These are phyloP conservation scores for Scaptomyza reducta DNA, from an alignment of 2,888 invertebrate genomes.

Conservation along the genomic window DNA sequence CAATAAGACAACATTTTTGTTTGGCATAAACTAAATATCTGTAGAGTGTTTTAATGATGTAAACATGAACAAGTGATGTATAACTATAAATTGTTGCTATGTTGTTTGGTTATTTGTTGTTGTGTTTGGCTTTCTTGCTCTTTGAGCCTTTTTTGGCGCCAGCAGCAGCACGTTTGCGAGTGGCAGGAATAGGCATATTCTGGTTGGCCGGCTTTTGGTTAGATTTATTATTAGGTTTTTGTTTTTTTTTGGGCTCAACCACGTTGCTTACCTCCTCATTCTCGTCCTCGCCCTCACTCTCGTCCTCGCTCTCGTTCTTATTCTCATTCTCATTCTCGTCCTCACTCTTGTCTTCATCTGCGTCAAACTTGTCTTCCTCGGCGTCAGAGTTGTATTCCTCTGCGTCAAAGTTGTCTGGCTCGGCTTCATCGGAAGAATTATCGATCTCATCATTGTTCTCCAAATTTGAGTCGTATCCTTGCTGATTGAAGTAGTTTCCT, in stretches of 20 bases:
- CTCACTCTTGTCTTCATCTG: too few relatives aligned
- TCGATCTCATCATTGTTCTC: neutral
- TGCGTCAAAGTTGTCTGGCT: neutral
- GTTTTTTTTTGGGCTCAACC: neutral
- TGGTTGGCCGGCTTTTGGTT: neutral
- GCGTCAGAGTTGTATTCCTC: too few relatives aligned
- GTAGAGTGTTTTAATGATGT: too few relatives aligned
- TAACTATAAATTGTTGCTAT: neutral
- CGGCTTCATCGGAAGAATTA: neutral
- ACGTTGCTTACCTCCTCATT: constrained; percentile 11
- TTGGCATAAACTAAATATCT: neutral
- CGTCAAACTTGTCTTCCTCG: too few relatives aligned
- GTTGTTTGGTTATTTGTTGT: neutral
- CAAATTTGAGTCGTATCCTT: neutral
- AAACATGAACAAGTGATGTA: too few relatives aligned
- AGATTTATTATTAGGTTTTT: neutral
- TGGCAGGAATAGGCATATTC: neutral
- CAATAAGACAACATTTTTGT: constrained; percentile 19
- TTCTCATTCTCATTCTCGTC: too few relatives aligned
- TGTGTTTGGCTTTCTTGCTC: neutral
- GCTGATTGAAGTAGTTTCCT: too few relatives aligned
- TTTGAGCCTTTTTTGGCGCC: neutral
- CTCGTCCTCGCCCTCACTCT: neutral
- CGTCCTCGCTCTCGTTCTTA: too few relatives aligned
- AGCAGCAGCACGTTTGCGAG: neutral